phyloP scores from a whole-genome alignment of 2,113 vertebrate species.

The Carettochelys insculpta region DNA sequence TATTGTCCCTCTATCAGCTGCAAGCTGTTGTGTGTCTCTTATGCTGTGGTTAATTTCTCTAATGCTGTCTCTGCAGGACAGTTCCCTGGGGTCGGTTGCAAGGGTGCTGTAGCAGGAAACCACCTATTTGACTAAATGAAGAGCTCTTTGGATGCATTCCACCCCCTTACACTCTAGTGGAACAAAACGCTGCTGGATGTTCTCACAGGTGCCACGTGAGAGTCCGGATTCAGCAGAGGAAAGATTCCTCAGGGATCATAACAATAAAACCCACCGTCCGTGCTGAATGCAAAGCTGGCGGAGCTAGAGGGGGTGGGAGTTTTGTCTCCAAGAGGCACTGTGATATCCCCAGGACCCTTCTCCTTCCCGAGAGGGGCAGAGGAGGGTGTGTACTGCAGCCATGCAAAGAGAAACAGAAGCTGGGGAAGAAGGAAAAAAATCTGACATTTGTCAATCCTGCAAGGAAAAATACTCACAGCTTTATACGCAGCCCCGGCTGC shows the following conservation, averaged over 20 bases:
- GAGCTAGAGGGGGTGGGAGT: not conserved
- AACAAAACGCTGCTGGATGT: not conserved
- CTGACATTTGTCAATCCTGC: not conserved
- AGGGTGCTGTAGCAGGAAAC: not conserved
- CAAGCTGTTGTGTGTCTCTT: not conserved
- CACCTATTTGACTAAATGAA: not conserved
- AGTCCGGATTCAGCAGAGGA: not conserved
- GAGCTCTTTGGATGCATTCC: not conserved
- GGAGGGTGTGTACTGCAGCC: not conserved
- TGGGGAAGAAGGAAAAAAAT: accelerated
- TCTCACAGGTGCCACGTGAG: not conserved
- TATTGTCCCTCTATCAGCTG: not conserved
- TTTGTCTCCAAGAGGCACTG: not conserved
- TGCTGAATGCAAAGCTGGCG: not conserved
- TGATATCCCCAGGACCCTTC: not conserved
- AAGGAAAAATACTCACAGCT: not conserved
- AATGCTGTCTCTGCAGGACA: not conserved
- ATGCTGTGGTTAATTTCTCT: not conserved
- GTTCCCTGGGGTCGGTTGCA: not conserved
- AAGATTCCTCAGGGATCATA: not conserved
- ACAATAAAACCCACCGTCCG: not conserved
- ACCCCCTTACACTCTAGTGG: not conserved
- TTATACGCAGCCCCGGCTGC: no score
- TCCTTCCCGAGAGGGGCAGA: not conserved
- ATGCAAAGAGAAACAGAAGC: not conserved